Evolutionary conservation across 1,140 invertebrate genomes (phyloP).

Genomic region (Pinna nobilis): DNA sequence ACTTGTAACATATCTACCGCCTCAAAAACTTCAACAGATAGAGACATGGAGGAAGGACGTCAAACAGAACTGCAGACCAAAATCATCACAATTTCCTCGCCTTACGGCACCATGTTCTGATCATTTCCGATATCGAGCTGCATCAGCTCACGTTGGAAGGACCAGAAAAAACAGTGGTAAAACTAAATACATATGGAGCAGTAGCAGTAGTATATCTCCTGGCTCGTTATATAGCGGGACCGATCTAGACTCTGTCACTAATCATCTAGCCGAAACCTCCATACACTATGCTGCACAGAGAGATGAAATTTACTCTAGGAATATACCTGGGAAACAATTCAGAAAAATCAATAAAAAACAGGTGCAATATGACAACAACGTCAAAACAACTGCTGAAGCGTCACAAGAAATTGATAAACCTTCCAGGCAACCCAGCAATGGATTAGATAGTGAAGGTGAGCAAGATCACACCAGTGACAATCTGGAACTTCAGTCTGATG

Average conservation of each 20-base stretch:
- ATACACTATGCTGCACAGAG: slow-evolving; percentile 43
- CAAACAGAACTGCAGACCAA: slow-evolving; percentile 15
- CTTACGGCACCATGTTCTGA: slow-evolving; percentile 17
- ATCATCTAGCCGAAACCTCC: slow-evolving; percentile 43
- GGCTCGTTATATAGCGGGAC: slow-evolving; percentile 6
- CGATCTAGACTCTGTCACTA: slow-evolving; percentile 36
- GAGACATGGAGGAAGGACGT: slow-evolving; percentile 45
- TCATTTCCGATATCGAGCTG: slow-evolving; percentile 21
- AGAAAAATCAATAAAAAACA: slow-evolving; percentile 35
- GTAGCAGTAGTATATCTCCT: background rate
- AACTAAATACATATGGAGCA: slow-evolving; percentile 17
- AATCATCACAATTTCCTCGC: slow-evolving; percentile 22
- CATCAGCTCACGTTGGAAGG: slow-evolving; percentile 3
- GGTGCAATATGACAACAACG: slow-evolving; percentile 17
- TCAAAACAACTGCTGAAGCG: slow-evolving; percentile 10
- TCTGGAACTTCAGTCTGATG: background rate
- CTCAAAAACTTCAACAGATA: slow-evolving; percentile 43
- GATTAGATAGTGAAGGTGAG: slow-evolving; percentile 7
- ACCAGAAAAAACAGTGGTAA: background rate
- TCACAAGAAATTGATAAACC: slow-evolving; percentile 31
- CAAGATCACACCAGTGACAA: slow-evolving; percentile 19
- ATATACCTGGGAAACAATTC: slow-evolving; percentile 19
- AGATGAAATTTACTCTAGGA: slow-evolving; percentile 28
- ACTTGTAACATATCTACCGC: slow-evolving; percentile 32
- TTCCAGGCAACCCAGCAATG: slow-evolving; percentile 12